A percentile compares a stretch with the other conserved stretches of the same genome.
Evolutionary conservation across 2,113 vertebrate species (phyloP).

Genomic region (Sylvietta virens): DNA sequence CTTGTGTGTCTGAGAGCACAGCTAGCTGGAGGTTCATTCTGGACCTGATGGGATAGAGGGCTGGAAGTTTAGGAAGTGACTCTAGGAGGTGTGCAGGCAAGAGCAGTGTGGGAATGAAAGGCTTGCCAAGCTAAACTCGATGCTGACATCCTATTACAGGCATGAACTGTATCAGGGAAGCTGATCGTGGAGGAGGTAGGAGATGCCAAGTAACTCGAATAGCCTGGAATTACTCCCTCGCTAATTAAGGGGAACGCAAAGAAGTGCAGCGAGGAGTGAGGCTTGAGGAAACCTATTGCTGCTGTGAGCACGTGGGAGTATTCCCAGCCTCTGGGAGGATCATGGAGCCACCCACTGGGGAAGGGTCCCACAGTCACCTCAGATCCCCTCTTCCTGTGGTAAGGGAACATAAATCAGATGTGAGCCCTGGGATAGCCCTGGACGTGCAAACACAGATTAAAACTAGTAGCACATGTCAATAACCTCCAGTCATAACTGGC

Average conservation of each 20-base stretch:
- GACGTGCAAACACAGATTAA: not conserved
- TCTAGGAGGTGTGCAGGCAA: not conserved
- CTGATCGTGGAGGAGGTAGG: not conserved
- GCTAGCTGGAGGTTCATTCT: not conserved
- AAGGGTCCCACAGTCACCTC: not conserved
- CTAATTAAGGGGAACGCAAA: not conserved
- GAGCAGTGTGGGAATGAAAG: not conserved
- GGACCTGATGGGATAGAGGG: not conserved
- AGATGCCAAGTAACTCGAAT: not conserved
- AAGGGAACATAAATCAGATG: not conserved
- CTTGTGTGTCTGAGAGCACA: not conserved
- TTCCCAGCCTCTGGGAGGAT: not conserved
- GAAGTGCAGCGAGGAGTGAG: not conserved
- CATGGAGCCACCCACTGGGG: not conserved
- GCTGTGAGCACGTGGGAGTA: not conserved
- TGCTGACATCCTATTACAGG: not conserved
- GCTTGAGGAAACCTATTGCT: constrained; percentile 3
- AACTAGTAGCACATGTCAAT: not conserved
- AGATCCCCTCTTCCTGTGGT: not conserved
- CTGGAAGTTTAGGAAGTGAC: not conserved
- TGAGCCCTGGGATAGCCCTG: not conserved
- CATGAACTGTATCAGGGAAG: not conserved
- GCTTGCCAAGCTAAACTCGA: not conserved
- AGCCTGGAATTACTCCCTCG: not conserved
- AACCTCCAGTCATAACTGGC: not conserved